phyloP scores from a whole-genome alignment of 2,888 invertebrate genomes.

The Phorcus lineatus region DNA sequence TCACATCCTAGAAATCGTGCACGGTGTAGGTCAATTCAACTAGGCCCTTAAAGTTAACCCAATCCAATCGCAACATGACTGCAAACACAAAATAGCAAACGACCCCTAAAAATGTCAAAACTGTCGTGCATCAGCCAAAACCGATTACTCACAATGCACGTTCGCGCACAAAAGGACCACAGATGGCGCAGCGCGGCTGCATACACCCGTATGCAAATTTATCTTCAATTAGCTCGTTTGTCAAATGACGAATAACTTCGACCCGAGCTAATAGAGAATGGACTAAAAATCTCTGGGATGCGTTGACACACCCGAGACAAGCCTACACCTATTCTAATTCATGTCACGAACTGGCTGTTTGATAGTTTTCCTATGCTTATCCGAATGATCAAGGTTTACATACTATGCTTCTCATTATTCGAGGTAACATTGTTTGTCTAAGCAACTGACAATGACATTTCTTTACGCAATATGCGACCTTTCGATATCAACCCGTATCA shows the following conservation, averaged over 20 bases:
- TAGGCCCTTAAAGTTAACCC: too few species aligned
- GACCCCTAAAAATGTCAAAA: background rate
- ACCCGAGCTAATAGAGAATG: too few species aligned
- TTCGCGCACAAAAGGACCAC: background rate
- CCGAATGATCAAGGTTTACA: background rate
- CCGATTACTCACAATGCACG: background rate
- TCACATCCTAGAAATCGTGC: too few species aligned
- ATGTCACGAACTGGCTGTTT: background rate
- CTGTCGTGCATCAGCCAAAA: background rate
- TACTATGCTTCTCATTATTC: background rate
- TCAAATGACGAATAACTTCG: background rate
- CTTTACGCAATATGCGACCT: too few species aligned
- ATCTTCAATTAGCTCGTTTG: constrained; percentile 13
- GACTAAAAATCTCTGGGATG: background rate
- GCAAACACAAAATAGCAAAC: too few species aligned
- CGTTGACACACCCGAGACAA: background rate
- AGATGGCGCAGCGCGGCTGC: background rate
- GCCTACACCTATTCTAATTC: background rate
- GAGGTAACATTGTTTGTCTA: background rate
- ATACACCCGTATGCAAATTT: constrained; percentile 22
- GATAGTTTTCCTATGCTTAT: background rate
- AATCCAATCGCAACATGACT: too few species aligned
- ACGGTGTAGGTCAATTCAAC: too few species aligned
- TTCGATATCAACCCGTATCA: too few species aligned
- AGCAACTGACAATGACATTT: too few species aligned